Conservation (phyloP, 2,797 vertebrate species). For the Tachyglossus aculeatus region DNA sequence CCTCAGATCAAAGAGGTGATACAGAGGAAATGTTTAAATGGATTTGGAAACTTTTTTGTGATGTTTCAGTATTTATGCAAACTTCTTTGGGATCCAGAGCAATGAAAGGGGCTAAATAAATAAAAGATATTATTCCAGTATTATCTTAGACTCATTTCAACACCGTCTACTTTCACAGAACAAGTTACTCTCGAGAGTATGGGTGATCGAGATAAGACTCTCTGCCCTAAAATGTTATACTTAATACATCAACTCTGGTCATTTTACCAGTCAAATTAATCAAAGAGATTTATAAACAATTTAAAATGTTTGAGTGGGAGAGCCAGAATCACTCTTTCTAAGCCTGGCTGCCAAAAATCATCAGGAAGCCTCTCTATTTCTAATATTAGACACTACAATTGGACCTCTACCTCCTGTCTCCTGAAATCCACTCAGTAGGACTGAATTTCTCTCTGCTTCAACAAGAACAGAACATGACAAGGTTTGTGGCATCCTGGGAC, state of each 20-base stretch:
- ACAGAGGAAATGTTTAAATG: conserved; percentile 28
- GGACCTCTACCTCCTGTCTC: conserved; percentile 74
- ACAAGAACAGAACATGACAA: conserved; percentile 62
- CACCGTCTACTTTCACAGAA: neutral
- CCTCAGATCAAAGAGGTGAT: conserved; percentile 46
- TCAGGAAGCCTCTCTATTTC: conserved; percentile 70
- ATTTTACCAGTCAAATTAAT: conserved; percentile 67
- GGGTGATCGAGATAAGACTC: conserved; percentile 13
- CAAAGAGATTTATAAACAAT: conserved; percentile 65
- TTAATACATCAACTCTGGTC: conserved; percentile 49
- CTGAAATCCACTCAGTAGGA: conserved; percentile 66
- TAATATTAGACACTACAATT: conserved; percentile 76
- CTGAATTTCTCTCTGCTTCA: conserved; percentile 60
- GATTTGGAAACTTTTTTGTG: too few species aligned
- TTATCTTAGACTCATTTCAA: conserved; percentile 29
- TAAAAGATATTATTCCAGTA: neutral
- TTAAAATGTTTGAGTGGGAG: conserved; percentile 60
- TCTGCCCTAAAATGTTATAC: conserved; percentile 49
- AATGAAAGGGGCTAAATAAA: neutral
- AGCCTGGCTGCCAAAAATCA: conserved; percentile 69
- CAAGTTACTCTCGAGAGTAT: conserved; percentile 35
- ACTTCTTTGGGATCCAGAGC: conserved; percentile 36
- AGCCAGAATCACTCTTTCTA: conserved; percentile 65
- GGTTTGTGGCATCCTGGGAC: conserved; percentile 61
- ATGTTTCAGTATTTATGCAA: too few species aligned